These are phyloP conservation scores for Dendrocopos noguchii DNA, from an alignment of 2,113 vertebrate genomes.

Conservation along the genomic window DNA sequence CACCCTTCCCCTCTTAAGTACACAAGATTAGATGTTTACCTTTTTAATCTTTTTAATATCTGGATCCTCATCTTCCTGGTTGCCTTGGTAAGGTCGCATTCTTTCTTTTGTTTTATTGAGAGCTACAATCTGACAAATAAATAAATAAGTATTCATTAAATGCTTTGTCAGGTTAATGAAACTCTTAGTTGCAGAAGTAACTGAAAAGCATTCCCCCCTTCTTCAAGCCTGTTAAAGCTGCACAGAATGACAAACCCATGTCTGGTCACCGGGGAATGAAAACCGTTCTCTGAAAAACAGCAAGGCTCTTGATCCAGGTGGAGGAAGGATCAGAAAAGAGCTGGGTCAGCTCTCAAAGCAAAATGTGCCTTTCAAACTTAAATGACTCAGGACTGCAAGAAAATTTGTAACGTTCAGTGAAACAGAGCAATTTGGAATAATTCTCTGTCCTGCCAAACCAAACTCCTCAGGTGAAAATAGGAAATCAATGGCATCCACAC, in stretches of 20 bases:
- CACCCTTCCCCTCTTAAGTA: background rate
- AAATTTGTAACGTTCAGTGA: background rate
- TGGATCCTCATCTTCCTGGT: slow-evolving; percentile 93
- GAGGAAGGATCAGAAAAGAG: background rate
- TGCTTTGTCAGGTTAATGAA: background rate
- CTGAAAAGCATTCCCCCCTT: background rate
- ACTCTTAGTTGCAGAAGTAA: background rate
- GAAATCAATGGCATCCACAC: background rate
- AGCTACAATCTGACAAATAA: slow-evolving; percentile 86
- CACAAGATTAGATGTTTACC: slow-evolving; percentile 72
- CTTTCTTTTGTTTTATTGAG: slow-evolving; percentile 99
- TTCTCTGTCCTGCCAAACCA: background rate
- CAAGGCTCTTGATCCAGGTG: background rate
- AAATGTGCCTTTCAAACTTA: background rate
- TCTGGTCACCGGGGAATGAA: background rate
- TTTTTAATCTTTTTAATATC: slow-evolving; percentile 99
- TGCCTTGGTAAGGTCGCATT: slow-evolving; percentile 93
- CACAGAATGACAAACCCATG: background rate
- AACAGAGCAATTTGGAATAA: background rate
- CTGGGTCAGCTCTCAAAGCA: background rate
- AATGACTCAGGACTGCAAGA: background rate
- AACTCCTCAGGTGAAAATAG: background rate
- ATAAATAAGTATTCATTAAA: slow-evolving; percentile 30
- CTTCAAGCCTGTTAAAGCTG: background rate
- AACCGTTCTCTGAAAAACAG: background rate